These are phyloP conservation scores for Drosophila malerkotliana DNA, from an alignment of 1,140 invertebrate species.

Conservation along the genomic window DNA sequence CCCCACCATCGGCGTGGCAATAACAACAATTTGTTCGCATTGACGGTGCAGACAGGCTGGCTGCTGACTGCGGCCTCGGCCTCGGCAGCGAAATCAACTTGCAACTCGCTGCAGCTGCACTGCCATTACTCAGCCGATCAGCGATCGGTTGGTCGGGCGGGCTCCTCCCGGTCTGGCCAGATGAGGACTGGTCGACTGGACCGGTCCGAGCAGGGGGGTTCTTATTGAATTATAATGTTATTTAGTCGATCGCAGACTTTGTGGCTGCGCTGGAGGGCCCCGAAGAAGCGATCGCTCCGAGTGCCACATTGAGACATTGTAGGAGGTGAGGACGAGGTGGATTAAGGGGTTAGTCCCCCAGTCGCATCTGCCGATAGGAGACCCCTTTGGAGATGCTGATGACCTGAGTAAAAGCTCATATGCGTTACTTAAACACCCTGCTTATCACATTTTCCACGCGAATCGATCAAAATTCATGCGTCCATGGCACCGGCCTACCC, in stretches of 20 bases:
- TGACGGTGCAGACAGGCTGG: constrained; percentile 61
- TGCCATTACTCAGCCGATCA: constrained; percentile 33
- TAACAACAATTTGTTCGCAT: constrained; percentile 44
- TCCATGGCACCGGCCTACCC: constrained; percentile 38
- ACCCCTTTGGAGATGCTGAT: no score
- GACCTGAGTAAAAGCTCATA: constrained; percentile 27
- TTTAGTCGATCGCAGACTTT: constrained; percentile 52
- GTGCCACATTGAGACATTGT: constrained; percentile 58
- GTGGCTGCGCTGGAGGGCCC: constrained; percentile 10
- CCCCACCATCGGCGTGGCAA: constrained; percentile 43
- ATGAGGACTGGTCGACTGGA: constrained; percentile 3
- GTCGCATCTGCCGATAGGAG: neutral
- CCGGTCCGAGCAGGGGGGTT: constrained; percentile 16
- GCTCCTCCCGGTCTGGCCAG: constrained; percentile 32
- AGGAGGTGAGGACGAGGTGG: neutral
- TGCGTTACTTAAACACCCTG: constrained; percentile 46
- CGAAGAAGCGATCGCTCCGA: constrained; percentile 16
- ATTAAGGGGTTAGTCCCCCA: neutral
- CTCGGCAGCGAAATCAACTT: constrained; percentile 10
- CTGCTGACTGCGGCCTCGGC: constrained; percentile 42
- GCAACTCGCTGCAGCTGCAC: constrained; percentile 45
- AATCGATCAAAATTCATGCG: constrained; percentile 66
- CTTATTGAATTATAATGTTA: constrained; percentile 81
- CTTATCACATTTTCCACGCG: constrained; percentile 62
- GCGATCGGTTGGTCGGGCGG: neutral